Percentiles rank a stretch among this genome's conserved stretches.
These are phyloP conservation scores for Spermophilus dauricus DNA, from an alignment of 2,113 vertebrate genomes.

Conservation along the genomic window DNA sequence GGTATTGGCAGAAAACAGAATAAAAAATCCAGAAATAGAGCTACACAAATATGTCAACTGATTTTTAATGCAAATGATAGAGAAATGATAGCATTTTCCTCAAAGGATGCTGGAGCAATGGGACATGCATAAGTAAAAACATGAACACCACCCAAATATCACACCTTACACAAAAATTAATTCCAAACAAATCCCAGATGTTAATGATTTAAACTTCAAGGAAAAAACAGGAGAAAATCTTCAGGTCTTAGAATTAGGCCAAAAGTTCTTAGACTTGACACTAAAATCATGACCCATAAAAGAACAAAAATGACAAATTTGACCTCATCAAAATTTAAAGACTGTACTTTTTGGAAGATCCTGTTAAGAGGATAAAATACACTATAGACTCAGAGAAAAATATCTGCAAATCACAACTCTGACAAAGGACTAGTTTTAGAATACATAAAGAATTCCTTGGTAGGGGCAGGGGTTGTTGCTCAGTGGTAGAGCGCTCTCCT, in stretches of 20 bases:
- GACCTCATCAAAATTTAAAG: not conserved
- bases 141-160: not conserved
- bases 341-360: not conserved
- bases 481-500: too few species aligned
- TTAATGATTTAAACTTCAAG: conserved; percentile 13
- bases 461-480: too few species aligned
- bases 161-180: not conserved
- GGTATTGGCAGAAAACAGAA: not conserved
- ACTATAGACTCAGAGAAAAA: not conserved
- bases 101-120: conserved; percentile 1
- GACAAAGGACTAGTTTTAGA: not conserved
- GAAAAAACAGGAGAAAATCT: conserved; percentile 6
- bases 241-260: not conserved
- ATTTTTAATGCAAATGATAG: not conserved
- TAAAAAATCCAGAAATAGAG: not conserved
- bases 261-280: not conserved
- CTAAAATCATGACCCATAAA: not conserved
- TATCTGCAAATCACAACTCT: conserved; percentile 25
- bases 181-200: not conserved
- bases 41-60: not conserved
- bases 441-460: not conserved
- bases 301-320: not conserved
- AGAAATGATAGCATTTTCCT: not conserved
- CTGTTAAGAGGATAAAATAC: not conserved
- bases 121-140: not conserved